phyloP scores from a whole-genome alignment of 2,113 vertebrate genomes.

The Climacteris rufus region DNA sequence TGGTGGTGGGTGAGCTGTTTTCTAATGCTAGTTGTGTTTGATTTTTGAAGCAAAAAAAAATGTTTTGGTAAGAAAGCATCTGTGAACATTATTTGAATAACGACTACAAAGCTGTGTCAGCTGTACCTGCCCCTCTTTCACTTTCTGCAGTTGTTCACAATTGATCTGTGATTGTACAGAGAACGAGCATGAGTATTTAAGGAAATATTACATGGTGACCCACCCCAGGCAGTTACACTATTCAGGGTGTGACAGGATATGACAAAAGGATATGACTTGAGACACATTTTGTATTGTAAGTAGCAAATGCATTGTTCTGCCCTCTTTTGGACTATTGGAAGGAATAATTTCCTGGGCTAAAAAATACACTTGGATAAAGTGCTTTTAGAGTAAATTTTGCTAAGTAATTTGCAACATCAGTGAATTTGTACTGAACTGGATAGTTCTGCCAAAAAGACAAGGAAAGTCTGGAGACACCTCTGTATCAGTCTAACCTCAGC shows the following conservation, averaged over 20 bases:
- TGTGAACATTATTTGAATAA: neutral
- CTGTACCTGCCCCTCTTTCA: neutral
- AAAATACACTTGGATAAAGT: neutral
- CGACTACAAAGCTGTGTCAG: neutral
- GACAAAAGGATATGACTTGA: neutral
- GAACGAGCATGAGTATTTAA: neutral
- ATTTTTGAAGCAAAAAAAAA: neutral
- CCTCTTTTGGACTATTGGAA: neutral
- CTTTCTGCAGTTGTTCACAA: conserved; percentile 14
- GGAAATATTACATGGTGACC: neutral
- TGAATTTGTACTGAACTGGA: neutral
- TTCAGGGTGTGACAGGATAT: neutral
- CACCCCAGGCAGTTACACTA: neutral
- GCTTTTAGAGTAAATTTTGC: neutral
- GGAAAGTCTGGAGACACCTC: neutral
- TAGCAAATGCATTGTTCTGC: neutral
- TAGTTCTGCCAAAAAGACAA: neutral
- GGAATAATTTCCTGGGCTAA: neutral
- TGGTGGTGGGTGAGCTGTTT: neutral
- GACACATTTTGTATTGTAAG: neutral
- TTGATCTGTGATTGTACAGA: neutral
- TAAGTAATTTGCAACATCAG: neutral
- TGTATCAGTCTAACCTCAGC: neutral
- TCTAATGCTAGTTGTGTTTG: neutral
- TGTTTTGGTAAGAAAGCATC: neutral